Conservation (phyloP, 1,140 invertebrate species). For the Drosophila suzukii region DNA sequence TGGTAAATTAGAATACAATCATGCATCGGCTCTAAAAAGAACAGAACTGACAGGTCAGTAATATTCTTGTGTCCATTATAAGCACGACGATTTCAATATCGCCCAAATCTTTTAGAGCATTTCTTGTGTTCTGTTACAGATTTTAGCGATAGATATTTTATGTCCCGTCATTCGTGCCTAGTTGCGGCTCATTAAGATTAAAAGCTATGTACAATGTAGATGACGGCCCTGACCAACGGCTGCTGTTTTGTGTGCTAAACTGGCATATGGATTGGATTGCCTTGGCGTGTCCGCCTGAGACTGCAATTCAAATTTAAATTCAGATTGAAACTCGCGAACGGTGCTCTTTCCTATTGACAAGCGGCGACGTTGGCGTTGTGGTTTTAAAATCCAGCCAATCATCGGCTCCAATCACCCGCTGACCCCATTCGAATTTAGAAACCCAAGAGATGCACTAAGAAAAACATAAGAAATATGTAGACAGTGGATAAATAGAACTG, state of each 20-base stretch:
- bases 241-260: slow-evolving; percentile 19
- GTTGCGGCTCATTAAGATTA: slow-evolving; percentile 37
- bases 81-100: slow-evolving; percentile 18
- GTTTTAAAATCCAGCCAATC: slow-evolving; percentile 43
- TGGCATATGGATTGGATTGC: slow-evolving; percentile 43
- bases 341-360: slow-evolving; percentile 22
- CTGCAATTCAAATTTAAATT: slow-evolving; percentile 39
- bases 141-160: slow-evolving; percentile 31
- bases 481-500: no score
- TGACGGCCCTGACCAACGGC: slow-evolving; percentile 47
- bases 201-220: slow-evolving; percentile 17
- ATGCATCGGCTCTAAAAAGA: slow-evolving; percentile 1
- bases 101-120: slow-evolving; percentile 6
- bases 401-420: slow-evolving; percentile 38
- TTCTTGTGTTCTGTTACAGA: slow-evolving; percentile 16
- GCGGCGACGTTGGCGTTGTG: slow-evolving; percentile 29
- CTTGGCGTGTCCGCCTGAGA: slow-evolving; percentile 43
- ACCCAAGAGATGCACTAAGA: slow-evolving; percentile 15
- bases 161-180: slow-evolving; percentile 38
- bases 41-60: background rate
- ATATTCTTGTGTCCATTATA: background rate
- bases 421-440: slow-evolving; percentile 39
- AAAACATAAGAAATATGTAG: slow-evolving; percentile 1
- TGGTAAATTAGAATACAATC: background rate
- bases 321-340: slow-evolving; percentile 28